Base-by-base conservation (phyloP, 2,888 invertebrate genomes). In the Smittia aterrima region DNA sequence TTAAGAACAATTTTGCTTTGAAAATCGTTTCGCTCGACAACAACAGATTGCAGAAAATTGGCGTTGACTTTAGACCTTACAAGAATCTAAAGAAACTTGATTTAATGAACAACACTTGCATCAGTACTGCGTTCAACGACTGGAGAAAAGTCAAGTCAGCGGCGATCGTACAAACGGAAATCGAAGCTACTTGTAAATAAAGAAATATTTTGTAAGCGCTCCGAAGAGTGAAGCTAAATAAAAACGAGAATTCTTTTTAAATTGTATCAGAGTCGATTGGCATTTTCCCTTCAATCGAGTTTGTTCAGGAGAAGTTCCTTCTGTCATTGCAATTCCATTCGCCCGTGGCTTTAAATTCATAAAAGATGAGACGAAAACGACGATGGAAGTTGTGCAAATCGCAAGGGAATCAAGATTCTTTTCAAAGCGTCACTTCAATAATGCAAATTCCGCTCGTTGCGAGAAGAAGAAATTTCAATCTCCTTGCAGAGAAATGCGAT, bases 401-500 rank as follows among this genome's bases (percentile, higher is more conserved):
- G 2, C 18, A 7, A 7, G 22, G 16, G 58, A 22, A 16, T 58
- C 6, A 13, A 22, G 58, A 18, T n/a, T 7, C 22, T 58, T 47
- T 22, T 64, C n/a, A 64, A 64, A 64, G n/a, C n/a, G 27, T 64
- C 64, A 64, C 64, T 64, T 64, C n/a, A 11, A 18, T 47, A 16
- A 16, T 16, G 4, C 16, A 47, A 16, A 47, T 47, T 47, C 47
- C 4, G 16, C 16, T 47, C 47, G 3, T n/a, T 47, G 47, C 4
- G n/a, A n/a, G n/a, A n/a, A n/a, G 7, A 47, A 13, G 3, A 47
- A 47, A 47, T 47, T 47, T 3, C 47, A 47, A 13, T 47, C 47
- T 47, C 13, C 47, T 13, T 47, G 38, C 38, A 7, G 3, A 47
- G 16, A 9, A 58, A 58, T 58, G 64, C 22, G 9, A 64, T 64